Evolutionary conservation across 2,113 vertebrate species (phyloP), one percentile per base, ranked within the genome.

Genomic region (Aspiorhynchus laticeps): DNA sequence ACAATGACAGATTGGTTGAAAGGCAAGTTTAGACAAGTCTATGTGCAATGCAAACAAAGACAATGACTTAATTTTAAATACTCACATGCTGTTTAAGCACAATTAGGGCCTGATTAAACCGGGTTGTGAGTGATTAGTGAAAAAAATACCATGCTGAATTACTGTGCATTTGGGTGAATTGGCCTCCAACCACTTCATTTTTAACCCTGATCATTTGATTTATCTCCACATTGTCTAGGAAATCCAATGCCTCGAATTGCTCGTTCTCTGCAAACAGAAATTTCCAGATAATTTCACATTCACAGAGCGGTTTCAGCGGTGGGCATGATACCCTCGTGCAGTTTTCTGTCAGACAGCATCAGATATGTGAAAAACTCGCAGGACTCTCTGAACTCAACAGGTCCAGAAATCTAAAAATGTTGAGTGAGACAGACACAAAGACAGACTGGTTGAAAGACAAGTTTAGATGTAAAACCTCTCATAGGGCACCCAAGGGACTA

Each of bases 401-500:
- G 78, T 80, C 33, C 24, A 63, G 78, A 61, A 80, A 80, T 61
- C 11, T 38, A 36, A 33, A 80, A 41, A 80, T 65, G 56, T 5
- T 3, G n/a, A 65, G 41, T 65, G 7, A 67, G 80, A 53, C 15
- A 73, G 69, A 38, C 69, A 56, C 46, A 56, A 53, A 79, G 46
- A 78, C 26, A 11, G 36, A 28, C n/a, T 26, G 61, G 15, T 31
- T 69, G 38, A 69, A 83, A 48, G 63, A 69, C 41, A 48, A 69
- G 80, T 31, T 69, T 82, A 65, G 38, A 82, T 31, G 80, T 69
- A 69, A 69, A 83, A 69, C 11, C 63, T 51, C 80, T 69, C 28
- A 3, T 33, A 69, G 63, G 48, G 61, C 63, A 83, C 41, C 26
- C 43, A 6, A 7, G 15, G 10, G 80, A 48, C 41, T 48, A 17